Evolutionary conservation across 2,113 vertebrate genomes (phyloP).

Genomic region (Corythornis madagascariensis): DNA sequence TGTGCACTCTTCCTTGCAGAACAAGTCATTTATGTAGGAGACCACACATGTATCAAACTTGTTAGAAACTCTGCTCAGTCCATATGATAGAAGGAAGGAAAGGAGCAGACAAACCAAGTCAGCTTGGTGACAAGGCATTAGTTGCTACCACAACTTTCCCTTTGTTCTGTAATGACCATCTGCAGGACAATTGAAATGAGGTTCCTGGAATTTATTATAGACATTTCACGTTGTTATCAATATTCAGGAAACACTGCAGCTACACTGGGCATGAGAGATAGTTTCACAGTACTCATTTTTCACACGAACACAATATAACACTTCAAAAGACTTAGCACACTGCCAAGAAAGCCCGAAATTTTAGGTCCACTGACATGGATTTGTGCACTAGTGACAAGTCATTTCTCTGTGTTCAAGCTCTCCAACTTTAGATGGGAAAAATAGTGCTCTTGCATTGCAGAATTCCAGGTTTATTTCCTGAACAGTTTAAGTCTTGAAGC

Average conservation of each 20-base stretch:
- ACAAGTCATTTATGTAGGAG: neutral
- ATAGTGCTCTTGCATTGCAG: neutral
- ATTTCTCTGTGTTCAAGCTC: neutral
- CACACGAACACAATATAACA: neutral
- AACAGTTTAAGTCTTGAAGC: neutral
- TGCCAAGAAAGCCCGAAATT: neutral
- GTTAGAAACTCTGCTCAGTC: neutral
- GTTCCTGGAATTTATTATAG: neutral
- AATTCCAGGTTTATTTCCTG: neutral
- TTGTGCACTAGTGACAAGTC: neutral
- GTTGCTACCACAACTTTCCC: neutral
- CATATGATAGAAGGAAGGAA: neutral
- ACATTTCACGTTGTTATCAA: neutral
- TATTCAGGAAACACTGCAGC: neutral
- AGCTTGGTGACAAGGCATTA: neutral
- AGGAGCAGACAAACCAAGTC: neutral
- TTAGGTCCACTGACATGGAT: neutral
- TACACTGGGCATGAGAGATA: neutral
- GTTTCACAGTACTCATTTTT: neutral
- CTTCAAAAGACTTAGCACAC: neutral
- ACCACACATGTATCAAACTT: neutral
- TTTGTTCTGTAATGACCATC: neutral
- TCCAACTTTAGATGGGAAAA: neutral
- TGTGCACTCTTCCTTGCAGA: neutral
- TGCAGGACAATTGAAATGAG: neutral